Percentiles rank a stretch among this genome's conserved stretches.
Evolutionary conservation across 2,113 vertebrate species (phyloP).

Genomic region (Syngnathoides biaculeatus): DNA sequence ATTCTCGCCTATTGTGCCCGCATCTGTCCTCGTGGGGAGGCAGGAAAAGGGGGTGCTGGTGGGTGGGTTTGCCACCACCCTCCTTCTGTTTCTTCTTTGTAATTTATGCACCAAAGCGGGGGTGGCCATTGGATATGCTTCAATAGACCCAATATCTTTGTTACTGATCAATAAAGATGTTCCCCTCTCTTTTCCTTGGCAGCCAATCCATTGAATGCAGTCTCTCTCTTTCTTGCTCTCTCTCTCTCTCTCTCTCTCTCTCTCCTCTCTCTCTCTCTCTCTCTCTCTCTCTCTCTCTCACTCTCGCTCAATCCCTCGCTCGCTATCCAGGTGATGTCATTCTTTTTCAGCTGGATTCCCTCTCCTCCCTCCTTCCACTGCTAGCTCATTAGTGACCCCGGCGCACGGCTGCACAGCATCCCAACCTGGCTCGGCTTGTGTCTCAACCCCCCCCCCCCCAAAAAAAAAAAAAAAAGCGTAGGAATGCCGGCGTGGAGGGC

Average conservation of each 20-base stretch:
- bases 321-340: constrained; percentile 77
- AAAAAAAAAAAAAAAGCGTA: not conserved
- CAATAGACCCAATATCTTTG: constrained; percentile 53
- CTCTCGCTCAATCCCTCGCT: constrained; percentile 69
- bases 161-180: constrained; percentile 82
- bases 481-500: constrained; percentile 67
- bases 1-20: not conserved
- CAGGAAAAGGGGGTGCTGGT: constrained; percentile 11
- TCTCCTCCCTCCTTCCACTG: constrained; percentile 77
- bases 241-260: constrained; percentile 52
- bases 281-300: constrained; percentile 38
- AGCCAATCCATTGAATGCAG: constrained; percentile 96
- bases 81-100: constrained; percentile 27
- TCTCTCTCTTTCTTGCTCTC: constrained; percentile 73
- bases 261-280: constrained; percentile 74
- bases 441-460: not conserved
- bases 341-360: constrained; percentile 81
- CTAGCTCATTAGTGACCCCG: constrained; percentile 87
- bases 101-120: constrained; percentile 44
- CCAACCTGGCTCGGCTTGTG: constrained; percentile 34
- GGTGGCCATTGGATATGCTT: constrained; percentile 29
- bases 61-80: constrained; percentile 15
- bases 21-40: constrained; percentile 34
- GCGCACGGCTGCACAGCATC: constrained; percentile 86
- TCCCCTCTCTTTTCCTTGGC: constrained; percentile 53